phyloP scores from a whole-genome alignment of 2,888 invertebrate genomes.

The Trisateles emortualis region DNA sequence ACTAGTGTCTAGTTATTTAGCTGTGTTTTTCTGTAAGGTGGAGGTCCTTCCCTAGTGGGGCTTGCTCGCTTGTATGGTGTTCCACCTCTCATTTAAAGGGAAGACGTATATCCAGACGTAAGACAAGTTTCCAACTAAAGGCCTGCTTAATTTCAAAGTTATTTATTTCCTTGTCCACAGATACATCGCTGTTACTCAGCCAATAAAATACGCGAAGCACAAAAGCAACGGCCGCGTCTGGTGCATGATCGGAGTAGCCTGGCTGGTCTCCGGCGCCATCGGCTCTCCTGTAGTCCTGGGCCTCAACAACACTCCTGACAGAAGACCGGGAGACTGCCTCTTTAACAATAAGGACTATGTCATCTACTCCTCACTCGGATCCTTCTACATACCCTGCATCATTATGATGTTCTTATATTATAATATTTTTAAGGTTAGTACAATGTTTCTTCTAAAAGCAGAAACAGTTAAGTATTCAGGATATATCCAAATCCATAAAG shows the following conservation, averaged over 20 bases:
- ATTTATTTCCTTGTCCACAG: conserved; percentile 82
- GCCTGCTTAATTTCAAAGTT: not conserved
- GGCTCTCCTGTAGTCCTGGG: conserved; percentile 98
- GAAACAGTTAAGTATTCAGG: too few relatives aligned
- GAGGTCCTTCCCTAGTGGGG: too few relatives aligned
- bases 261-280: conserved; percentile 97
- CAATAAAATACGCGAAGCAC: conserved; percentile 99
- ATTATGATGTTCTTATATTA: conserved; percentile 99
- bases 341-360: conserved; percentile 99
- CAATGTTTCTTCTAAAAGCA: not conserved
- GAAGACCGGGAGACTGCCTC: conserved; percentile 94
- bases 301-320: conserved; percentile 96
- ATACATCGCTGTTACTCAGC: conserved; percentile 99
- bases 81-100: too few relatives aligned
- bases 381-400: conserved; percentile 99
- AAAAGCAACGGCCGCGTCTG: conserved; percentile 98
- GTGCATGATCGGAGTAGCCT: conserved; percentile 97
- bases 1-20: too few relatives aligned
- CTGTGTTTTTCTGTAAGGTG: too few relatives aligned
- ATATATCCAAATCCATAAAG: too few relatives aligned
- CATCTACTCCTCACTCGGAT: conserved; percentile 98
- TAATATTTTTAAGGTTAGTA: conserved; percentile 97
- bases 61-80: too few relatives aligned
- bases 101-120: too few relatives aligned
- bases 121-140: not conserved